phyloP scores from a whole-genome alignment of 1,140 invertebrate species.

The Drosophila tropicalis region DNA sequence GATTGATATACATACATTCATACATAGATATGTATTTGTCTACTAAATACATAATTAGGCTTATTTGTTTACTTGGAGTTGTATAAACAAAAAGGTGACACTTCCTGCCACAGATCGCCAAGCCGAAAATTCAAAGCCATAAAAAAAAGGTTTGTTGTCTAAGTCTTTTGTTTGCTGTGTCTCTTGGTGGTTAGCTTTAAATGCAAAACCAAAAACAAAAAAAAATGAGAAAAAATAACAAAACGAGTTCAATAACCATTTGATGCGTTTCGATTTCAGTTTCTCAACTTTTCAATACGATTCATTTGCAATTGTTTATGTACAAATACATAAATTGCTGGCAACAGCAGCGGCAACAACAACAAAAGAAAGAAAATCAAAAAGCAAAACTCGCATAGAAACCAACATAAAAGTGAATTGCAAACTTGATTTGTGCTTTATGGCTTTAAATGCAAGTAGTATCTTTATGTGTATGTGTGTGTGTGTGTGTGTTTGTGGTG shows the following conservation, averaged over 20 bases:
- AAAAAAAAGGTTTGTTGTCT: slow-evolving; percentile 46
- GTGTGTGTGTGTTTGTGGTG: background rate
- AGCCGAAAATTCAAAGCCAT: slow-evolving; percentile 19
- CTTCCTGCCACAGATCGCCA: slow-evolving; percentile 53
- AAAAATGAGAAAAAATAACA: slow-evolving; percentile 5
- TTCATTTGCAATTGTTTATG: slow-evolving; percentile 12
- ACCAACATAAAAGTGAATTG: slow-evolving; percentile 75
- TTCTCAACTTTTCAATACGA: slow-evolving; percentile 29
- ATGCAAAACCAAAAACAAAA: slow-evolving; percentile 18
- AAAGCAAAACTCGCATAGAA: slow-evolving; percentile 46
- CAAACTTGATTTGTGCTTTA: slow-evolving; percentile 50
- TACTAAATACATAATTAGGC: slow-evolving; percentile 47
- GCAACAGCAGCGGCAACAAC: background rate
- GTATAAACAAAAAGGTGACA: slow-evolving; percentile 51
- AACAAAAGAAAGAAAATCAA: background rate
- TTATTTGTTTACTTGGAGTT: slow-evolving; percentile 43
- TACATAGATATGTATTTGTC: slow-evolving; percentile 46
- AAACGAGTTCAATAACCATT: slow-evolving; percentile 70
- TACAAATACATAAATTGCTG: slow-evolving; percentile 21
- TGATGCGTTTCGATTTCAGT: slow-evolving; percentile 63
- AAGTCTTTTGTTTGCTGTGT: slow-evolving; percentile 46
- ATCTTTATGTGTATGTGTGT: slow-evolving; percentile 4
- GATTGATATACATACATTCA: slow-evolving; percentile 61
- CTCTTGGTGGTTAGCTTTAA: background rate
- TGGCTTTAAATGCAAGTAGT: slow-evolving; percentile 16